Evolutionary conservation across 2,113 vertebrate species (phyloP), one percentile per base, ranked within the genome.

Genomic region (Periophthalmodon schlosseri): DNA sequence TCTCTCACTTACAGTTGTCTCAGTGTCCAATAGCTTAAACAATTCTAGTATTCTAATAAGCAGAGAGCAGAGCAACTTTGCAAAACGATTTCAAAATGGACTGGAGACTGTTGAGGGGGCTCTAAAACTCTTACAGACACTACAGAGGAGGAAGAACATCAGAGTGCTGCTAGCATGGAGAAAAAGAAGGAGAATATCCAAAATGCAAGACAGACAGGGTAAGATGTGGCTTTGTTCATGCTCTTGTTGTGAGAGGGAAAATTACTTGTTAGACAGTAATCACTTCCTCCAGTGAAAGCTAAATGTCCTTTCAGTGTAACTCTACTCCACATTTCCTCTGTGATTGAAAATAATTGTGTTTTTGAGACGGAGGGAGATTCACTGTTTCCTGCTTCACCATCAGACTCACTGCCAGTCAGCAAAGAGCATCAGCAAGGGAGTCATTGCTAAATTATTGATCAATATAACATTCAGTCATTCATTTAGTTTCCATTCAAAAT

Each of bases 271-370:
- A 33, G 70, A 54, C 76, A 50, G 7, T 86, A 83, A 84, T 85
- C 72, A 83, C 78, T 77, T 87, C 83, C 80, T 86, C 61, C 64
- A 28, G 72, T 72, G 61, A 76, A 78, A 74, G 70, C 60, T 79
- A 28, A 72, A 83, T 71, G 61, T 81, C 49, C 57, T 84, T 60
- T 79, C 39, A 5, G 14, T 78, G 84, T 84, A 86, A 88, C 75
- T 73, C 76, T 77, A 89, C 33, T 58, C 75, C 54, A 46, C 63
- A 36, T 67, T 84, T 88, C 78, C 82, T 82, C 71, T 23, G 36
- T 81, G 78, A 85, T 79, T 73, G 69, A 77, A 78, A 80, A 71
- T 63, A 0, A 67, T 83, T 85, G 61, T 76, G 71, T 85, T 77
- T 67, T 65, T 71, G 69, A 60, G 56, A 67, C 69, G 83, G 77